Percentiles rank a stretch among this genome's conserved stretches.
Evolutionary conservation across 2,888 invertebrate species (phyloP).

Genomic region (Agonopterix subpropinquella): DNA sequence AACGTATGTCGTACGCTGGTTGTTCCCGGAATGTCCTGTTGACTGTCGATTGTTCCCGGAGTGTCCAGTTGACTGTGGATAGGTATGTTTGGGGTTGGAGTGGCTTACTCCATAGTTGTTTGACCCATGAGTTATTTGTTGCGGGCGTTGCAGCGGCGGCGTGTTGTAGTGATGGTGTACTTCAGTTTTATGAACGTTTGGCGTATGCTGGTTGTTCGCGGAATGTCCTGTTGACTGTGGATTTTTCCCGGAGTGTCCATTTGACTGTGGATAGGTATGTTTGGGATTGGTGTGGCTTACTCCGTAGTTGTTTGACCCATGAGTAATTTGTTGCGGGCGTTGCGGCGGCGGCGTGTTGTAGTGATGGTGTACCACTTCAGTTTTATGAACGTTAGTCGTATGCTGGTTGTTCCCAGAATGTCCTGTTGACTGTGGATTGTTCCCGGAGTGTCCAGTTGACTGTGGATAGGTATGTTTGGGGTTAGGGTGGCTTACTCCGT

Average conservation of each 20-base stretch:
- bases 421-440: background rate
- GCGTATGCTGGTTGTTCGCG: background rate
- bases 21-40: background rate
- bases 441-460: background rate
- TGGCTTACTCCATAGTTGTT: too few relatives aligned
- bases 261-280: constrained; percentile 17
- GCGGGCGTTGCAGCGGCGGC: too few relatives aligned
- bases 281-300: constrained; percentile 9
- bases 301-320: constrained; percentile 18
- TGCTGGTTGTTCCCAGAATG: background rate
- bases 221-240: background rate
- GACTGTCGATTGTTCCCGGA: background rate
- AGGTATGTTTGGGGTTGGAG: too few relatives aligned
- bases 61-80: background rate
- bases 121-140: constrained; percentile 37
- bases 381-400: background rate
- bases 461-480: constrained; percentile 21
- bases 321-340: constrained; percentile 35
- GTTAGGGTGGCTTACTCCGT: background rate
- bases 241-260: background rate
- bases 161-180: constrained; percentile 36
- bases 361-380: constrained; percentile 22
- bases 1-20: background rate
- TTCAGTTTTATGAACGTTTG: background rate
- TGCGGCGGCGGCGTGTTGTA: constrained; percentile 48